Conservation (phyloP, 2,797 vertebrate species). For the Lacerta agilis region DNA sequence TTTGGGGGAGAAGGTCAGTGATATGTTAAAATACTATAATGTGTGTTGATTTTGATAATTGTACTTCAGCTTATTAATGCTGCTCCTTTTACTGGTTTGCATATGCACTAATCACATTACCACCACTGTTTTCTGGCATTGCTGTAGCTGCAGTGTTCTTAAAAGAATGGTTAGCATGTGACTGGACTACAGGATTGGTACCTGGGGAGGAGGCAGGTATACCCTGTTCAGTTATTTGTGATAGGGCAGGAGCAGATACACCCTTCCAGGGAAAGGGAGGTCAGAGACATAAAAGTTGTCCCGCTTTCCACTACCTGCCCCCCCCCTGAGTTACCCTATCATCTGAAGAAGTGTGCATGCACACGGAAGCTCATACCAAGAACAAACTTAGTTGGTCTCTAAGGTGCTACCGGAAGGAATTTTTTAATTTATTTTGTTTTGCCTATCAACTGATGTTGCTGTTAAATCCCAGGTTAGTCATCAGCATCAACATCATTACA, state of each 20-base stretch:
- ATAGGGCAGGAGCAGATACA: neutral
- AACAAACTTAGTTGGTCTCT: too few species aligned
- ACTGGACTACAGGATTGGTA: neutral
- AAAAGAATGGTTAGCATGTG: neutral
- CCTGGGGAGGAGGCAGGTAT: neutral
- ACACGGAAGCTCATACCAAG: too few species aligned
- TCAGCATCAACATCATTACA: too few species aligned
- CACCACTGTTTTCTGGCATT: neutral
- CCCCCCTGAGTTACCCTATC: too few species aligned
- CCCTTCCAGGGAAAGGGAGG: neutral
- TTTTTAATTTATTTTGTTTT: too few species aligned
- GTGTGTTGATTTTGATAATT: neutral
- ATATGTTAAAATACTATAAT: neutral
- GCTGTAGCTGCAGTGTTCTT: too few species aligned
- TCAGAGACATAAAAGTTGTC: too few species aligned
- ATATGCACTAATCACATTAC: neutral
- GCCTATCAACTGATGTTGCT: neutral
- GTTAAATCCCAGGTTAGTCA: neutral
- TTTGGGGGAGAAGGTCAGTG: neutral
- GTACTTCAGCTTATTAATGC: too few species aligned
- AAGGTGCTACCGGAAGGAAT: too few species aligned
- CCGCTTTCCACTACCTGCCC: neutral
- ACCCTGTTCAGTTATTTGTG: neutral
- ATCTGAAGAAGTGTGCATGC: neutral
- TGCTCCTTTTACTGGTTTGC: neutral